Percentiles rank a stretch among this genome's conserved stretches.
Evolutionary conservation across 1,140 invertebrate genomes (phyloP).

Genomic region (Sitophilus oryzae): DNA sequence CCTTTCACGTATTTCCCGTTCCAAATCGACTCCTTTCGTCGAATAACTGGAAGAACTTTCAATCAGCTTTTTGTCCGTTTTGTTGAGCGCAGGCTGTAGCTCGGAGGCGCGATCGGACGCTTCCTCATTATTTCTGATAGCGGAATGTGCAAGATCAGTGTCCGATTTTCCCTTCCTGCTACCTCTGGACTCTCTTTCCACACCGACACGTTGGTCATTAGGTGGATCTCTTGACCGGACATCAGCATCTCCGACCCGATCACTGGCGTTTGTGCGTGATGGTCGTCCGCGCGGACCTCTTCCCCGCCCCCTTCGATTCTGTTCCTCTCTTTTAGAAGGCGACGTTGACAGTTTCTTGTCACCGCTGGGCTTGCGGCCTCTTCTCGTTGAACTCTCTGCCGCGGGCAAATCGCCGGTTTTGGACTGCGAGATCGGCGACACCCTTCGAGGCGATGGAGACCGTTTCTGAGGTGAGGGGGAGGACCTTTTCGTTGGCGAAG

Average conservation of each 20-base stretch:
- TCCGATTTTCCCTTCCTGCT: slow-evolving; percentile 36
- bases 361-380: slow-evolving; percentile 24
- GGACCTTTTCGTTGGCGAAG: slow-evolving; percentile 8
- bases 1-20: slow-evolving; percentile 54
- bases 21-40: slow-evolving; percentile 42
- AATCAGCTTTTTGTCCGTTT: slow-evolving; percentile 61
- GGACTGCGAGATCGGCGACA: background rate
- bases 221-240: slow-evolving; percentile 55
- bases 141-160: slow-evolving; percentile 16
- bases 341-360: slow-evolving; percentile 33
- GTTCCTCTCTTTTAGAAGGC: slow-evolving; percentile 39
- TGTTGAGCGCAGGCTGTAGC: slow-evolving; percentile 60
- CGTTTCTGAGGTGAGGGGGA: slow-evolving; percentile 14
- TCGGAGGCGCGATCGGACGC: slow-evolving; percentile 47
- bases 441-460: background rate
- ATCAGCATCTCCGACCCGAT: slow-evolving; percentile 59
- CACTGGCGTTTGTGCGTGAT: slow-evolving; percentile 48
- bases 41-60: slow-evolving; percentile 28
- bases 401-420: slow-evolving; percentile 2
- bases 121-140: slow-evolving; percentile 30
- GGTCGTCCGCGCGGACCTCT: slow-evolving; percentile 29
- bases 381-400: slow-evolving; percentile 4
- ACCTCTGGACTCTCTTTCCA: slow-evolving; percentile 38
- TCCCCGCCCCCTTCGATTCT: slow-evolving; percentile 29
- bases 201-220: slow-evolving; percentile 50